A percentile compares a stretch with the other conserved stretches of the same genome.
Conservation (phyloP, 2,797 vertebrate species). For the Hirundo rustica region DNA sequence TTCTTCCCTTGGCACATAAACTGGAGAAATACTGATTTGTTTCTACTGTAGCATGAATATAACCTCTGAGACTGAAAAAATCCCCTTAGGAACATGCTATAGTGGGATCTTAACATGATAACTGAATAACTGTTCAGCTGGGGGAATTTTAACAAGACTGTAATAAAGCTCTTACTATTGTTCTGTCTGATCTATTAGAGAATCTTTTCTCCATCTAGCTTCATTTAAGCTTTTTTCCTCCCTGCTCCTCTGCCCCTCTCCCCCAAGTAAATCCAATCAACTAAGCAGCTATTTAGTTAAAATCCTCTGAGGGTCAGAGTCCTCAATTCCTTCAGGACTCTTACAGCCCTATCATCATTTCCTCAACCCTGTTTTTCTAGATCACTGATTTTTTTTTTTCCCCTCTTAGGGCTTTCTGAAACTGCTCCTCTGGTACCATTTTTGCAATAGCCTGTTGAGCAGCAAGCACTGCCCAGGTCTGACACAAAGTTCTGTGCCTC, state of each 20-base stretch:
- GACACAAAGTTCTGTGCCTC: not conserved
- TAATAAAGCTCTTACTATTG: constrained; percentile 69
- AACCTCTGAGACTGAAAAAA: not conserved
- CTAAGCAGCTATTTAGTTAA: constrained; percentile 76
- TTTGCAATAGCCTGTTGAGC: not conserved
- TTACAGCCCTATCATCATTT: constrained; percentile 48
- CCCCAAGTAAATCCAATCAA: constrained; percentile 74
- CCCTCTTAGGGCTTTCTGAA: constrained; percentile 29
- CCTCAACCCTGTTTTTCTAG: constrained; percentile 60
- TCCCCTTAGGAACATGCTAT: not conserved
- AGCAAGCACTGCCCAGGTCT: not conserved
- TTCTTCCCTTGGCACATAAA: not conserved
- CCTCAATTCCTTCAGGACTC: constrained; percentile 62
- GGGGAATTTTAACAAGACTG: constrained; percentile 57
- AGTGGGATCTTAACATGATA: constrained; percentile 33
- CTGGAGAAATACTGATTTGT: not conserved
- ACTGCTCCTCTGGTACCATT: constrained; percentile 43
- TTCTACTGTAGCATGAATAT: not conserved
- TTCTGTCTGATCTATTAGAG: constrained; percentile 53
- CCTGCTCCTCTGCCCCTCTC: not conserved
- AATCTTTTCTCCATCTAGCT: constrained; percentile 57
- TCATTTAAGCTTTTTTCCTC: constrained; percentile 66
- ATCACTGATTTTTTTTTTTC: constrained; percentile 50
- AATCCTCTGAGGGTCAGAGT: constrained; percentile 65
- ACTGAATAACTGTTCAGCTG: constrained; percentile 37